phyloP scores from a whole-genome alignment of 2,113 vertebrate species.

The Caranx ignobilis region DNA sequence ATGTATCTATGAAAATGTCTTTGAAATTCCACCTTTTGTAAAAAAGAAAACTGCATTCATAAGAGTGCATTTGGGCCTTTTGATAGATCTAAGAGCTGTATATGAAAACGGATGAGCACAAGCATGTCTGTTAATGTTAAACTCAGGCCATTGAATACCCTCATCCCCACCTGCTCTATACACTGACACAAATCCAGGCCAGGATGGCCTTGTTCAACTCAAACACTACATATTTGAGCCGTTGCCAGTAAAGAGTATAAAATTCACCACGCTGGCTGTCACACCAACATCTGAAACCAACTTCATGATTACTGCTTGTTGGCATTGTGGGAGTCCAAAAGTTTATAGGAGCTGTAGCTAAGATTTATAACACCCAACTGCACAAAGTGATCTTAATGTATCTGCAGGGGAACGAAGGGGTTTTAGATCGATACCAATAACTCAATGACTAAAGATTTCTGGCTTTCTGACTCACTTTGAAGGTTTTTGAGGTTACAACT shows the following conservation, averaged over 20 bases:
- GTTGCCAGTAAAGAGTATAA: conserved; percentile 38
- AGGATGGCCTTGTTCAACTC: conserved; percentile 27
- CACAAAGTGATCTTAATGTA: conserved; percentile 47
- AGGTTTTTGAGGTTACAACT: conserved; percentile 15
- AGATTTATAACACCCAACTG: conserved; percentile 28
- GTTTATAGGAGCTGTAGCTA: conserved; percentile 48
- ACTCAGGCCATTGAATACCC: conserved; percentile 3
- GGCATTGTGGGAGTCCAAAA: conserved; percentile 31
- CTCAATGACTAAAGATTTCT: conserved; percentile 15
- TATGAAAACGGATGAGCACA: conserved; percentile 9
- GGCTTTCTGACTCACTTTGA: conserved; percentile 7
- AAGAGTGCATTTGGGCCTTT: conserved; percentile 30
- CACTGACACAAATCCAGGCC: conserved; percentile 32
- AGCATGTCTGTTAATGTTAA: conserved; percentile 17
- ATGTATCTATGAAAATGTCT: neutral
- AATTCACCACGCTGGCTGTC: conserved; percentile 31
- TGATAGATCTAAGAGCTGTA: conserved; percentile 21
- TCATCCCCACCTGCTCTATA: neutral
- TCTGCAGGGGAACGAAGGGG: conserved; percentile 31
- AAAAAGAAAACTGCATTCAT: conserved; percentile 4
- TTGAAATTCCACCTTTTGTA: conserved; percentile 34
- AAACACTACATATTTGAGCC: conserved; percentile 15
- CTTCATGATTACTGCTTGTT: conserved; percentile 46
- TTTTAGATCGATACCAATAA: conserved; percentile 45
- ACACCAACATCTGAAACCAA: conserved; percentile 45